Evolutionary conservation across 2,113 vertebrate genomes (phyloP), one percentile per base, ranked within the genome.

Genomic region (Oncorhynchus clarkii): DNA sequence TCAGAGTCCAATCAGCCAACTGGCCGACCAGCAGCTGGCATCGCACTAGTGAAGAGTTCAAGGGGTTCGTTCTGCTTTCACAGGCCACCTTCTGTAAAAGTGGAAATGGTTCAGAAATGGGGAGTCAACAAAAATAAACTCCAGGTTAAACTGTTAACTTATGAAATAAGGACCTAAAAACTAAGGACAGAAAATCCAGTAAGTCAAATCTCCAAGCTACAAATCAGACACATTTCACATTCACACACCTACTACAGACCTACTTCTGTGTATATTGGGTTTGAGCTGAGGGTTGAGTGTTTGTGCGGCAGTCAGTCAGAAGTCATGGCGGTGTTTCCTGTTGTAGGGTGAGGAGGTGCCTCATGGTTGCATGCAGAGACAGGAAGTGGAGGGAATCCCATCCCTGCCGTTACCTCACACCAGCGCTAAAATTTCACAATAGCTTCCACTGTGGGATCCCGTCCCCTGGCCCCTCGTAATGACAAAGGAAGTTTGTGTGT

Each of bases 301-400:
- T 54, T 54, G 51, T 16, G 12, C 14, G 16, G 51, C 16, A 54
- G 51, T 54, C 51, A n/a, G 59, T 24, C n/a, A 62, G 18, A 62
- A 62, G 7, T 22, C 59, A 62, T 20, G n/a, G 39, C 8, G 59
- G 59, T 29, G 64, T 26, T 24, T 24, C 24, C 82, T 18, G 79
- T 89, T 92, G 91, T 87, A 84, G 88, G 83, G 79, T 78, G 69
- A 26, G n/a, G 78, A 81, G 57, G 62, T 45, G 39, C 9, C 39
- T 45, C 39, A 12, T 82, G 79, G 80, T 88, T 88, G 81, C 85
- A 88, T 78, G 79, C 84, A 80, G 83, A 79, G 77, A 80, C 81
- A 90, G 89, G 90, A 93, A 91, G 86, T 84, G 71, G 73, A 82
- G 87, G 90, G 90, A 91, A 92, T 93, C 88, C 92, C 90, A 88